Base-by-base conservation (phyloP, 2,888 invertebrate species). In the Machimus atricapillus region DNA sequence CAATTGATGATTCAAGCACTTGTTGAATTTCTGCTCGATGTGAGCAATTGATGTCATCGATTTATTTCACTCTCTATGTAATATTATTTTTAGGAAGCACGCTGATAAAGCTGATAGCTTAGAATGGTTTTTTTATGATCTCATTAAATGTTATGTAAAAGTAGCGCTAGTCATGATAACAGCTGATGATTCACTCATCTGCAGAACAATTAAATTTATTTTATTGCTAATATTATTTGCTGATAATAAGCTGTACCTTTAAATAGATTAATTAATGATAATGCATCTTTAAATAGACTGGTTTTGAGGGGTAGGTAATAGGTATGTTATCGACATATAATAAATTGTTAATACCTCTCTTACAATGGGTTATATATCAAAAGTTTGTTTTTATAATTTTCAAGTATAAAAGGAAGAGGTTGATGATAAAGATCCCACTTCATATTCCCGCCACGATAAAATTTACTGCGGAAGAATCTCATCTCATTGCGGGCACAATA, bases 1-100 rank as follows among this genome's bases (percentile, higher is more conserved):
- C 76, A 76, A 58, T 34, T 66, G 82, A 66, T 82, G 82, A 82
- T 82, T 82, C 82, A 82, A 37, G 40, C 82, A 82, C 66, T 82
- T 82, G 82, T 58, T 58, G 58, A n/a, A 58, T 66, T 82, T 58
- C 37, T 58, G 31, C 19, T 58, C 58, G 14, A 31, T 82, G 37
- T 3, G 16, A 19, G 34, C 52, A 37, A 82, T 82, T 82, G 82
- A 82, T 82, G 82, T 82, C 82, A 82, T 52, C 82, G 82, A 58
- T 58, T 82, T 82, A 58, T 82, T 78, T 76, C 14, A 37, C 76
- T 19, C 66, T 66, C 66, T 66, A 66, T 23, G 66, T 27, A 66
- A 66, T 66, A 23, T 14, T 27, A 66, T 66, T 66, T 66, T 66
- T 66, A 66, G 23, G 66, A 66, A 66, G 66, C 66, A 19, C 12